A percentile compares a stretch with the other conserved stretches of the same genome.
These are phyloP conservation scores for human (Homo sapiens) DNA, from an alignment of 2,113 vertebrate species.

Conservation along the genomic window DNA sequence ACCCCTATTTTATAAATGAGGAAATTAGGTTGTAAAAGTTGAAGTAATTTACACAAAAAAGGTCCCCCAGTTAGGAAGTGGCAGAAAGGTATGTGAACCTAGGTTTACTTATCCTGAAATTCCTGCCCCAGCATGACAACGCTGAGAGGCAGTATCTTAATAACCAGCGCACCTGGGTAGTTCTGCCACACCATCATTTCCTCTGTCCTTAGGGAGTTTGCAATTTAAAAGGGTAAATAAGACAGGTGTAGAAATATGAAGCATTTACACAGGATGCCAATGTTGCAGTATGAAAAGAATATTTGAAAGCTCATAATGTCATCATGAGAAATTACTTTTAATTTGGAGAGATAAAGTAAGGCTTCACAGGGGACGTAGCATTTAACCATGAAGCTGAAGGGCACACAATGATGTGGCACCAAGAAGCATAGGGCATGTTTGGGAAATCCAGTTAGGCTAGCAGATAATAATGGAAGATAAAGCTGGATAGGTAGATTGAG, in stretches of 20 bases:
- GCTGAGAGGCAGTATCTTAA: not conserved
- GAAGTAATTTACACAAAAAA: not conserved
- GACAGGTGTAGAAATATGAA: not conserved
- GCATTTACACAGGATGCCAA: not conserved
- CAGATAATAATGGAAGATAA: not conserved
- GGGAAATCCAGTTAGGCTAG: not conserved
- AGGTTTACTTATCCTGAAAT: not conserved
- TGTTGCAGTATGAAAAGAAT: not conserved
- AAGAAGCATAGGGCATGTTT: no score
- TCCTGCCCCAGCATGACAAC: not conserved
- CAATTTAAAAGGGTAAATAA: not conserved
- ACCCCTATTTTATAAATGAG: not conserved
- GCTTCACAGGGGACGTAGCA: not conserved
- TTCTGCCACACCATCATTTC: not conserved
- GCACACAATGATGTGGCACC: not conserved
- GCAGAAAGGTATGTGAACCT: not conserved
- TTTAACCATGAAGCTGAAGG: not conserved
- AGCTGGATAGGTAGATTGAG: not conserved
- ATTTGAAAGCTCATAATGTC: not conserved
- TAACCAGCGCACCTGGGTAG: not conserved
- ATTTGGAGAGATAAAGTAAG: not conserved
- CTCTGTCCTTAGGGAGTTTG: not conserved
- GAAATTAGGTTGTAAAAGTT: not conserved
- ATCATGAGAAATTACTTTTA: not conserved
- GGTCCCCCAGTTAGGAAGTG: not conserved